Base-by-base conservation (phyloP, 2,113 vertebrate species). In the Proterorhinus semilunaris region DNA sequence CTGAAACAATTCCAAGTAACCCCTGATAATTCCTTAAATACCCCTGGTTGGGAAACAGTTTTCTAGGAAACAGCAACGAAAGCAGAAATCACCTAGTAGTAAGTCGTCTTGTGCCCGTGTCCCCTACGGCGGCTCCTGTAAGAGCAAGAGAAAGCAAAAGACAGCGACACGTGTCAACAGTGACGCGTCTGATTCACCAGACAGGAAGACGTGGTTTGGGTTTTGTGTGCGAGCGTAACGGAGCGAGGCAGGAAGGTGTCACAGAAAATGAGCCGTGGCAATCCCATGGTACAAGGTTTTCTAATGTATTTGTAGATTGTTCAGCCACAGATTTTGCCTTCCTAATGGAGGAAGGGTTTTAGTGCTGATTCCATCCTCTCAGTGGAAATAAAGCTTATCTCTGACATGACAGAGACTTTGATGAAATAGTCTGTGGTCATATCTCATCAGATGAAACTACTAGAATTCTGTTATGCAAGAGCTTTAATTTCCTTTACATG, bases 181-280 rank as follows among this genome's bases (percentile, higher is more conserved):
- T 80, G 80, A 86, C 66, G 61, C 10, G 72, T 65, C 58, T 72
- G 48, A 75, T 80, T 82, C 78, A 86, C 68, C 54, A 13, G 75
- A 65, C 84, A 92, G 91, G 89, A 93, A 85, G 89, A 88, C 90
- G 92, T 85, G 93, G 91, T 92, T 90, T 85, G 66, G 7, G n/a
- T n/a, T 71, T 78, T 80, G 80, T 76, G 73, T 78, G 7, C 83
- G 85, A 45, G 15, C 89, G 91, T 91, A 92, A 93, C 68, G 91
- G 91, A 92, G 91, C 36, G 49, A 69, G 36, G 79, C 83, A 91
- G 89, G 84, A 92, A 92, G 85, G 48, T 84, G 89, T 91, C 87
- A 92, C 76, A 93, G 91, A 92, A 92, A 92, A 86, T 79, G 54
- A 77, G 75, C 52, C 47, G 76, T 82, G 84, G 82, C 59, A 79